phyloP scores from a whole-genome alignment of 2,113 vertebrate species.

The Sitta europaea region DNA sequence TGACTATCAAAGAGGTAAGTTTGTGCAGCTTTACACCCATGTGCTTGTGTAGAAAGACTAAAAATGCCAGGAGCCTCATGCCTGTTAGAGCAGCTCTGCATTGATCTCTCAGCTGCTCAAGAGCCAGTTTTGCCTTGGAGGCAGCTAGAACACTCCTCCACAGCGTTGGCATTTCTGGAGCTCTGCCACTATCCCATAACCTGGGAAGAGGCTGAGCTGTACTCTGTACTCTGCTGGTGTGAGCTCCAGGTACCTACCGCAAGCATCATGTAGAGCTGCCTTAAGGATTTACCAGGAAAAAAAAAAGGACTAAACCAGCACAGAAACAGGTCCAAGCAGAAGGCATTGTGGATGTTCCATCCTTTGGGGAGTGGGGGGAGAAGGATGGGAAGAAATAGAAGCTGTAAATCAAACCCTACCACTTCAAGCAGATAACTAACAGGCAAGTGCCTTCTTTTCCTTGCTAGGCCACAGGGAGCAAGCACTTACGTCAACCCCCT shows the following conservation, averaged over 20 bases:
- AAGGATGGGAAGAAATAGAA: background rate
- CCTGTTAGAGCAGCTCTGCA: background rate
- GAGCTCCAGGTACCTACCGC: background rate
- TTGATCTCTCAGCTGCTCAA: background rate
- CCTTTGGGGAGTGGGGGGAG: rapidly evolving
- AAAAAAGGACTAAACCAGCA: background rate
- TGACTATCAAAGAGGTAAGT: background rate
- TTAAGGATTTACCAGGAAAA: background rate
- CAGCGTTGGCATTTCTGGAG: background rate
- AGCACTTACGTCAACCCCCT: rapidly evolving
- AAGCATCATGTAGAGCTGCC: background rate
- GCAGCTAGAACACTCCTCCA: background rate
- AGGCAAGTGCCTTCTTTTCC: rapidly evolving
- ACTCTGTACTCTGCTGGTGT: background rate
- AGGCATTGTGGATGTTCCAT: background rate
- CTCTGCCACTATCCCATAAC: background rate
- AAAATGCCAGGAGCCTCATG: background rate
- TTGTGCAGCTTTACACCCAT: background rate
- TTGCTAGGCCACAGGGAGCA: background rate
- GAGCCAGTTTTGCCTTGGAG: background rate
- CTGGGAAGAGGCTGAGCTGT: background rate
- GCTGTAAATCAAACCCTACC: background rate
- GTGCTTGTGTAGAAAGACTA: rapidly evolving
- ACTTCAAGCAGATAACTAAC: background rate
- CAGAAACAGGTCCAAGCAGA: background rate